phyloP scores from a whole-genome alignment of 2,888 invertebrate species.

The Melikaiella ostensackeni region DNA sequence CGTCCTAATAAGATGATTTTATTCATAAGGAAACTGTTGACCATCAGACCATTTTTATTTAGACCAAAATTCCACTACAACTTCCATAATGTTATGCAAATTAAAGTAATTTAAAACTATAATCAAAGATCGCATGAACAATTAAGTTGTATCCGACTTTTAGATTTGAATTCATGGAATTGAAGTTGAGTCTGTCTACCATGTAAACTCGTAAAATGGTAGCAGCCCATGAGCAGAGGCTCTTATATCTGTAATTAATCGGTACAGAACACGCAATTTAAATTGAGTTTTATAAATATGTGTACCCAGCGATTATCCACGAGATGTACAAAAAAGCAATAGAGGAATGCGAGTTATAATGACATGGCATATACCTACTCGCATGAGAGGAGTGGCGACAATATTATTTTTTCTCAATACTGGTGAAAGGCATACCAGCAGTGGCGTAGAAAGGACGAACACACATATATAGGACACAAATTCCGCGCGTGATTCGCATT shows the following conservation, averaged over 20 bases:
- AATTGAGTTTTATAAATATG: slow-evolving; percentile 18
- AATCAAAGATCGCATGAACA: background rate
- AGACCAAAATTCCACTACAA: background rate
- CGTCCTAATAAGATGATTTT: background rate
- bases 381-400: slow-evolving; percentile 41
- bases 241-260: slow-evolving; percentile 2
- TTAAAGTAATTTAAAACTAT: background rate
- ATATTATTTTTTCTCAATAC: slow-evolving; percentile 43
- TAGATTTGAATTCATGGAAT: background rate
- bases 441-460: slow-evolving; percentile 26
- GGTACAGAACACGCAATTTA: background rate
- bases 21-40: background rate
- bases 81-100: background rate
- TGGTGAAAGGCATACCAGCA: slow-evolving; percentile 41
- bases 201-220: background rate
- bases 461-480: slow-evolving; percentile 28
- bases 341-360: slow-evolving; percentile 21
- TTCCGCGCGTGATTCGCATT: slow-evolving; percentile 4
- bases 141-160: background rate
- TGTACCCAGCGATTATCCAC: background rate
- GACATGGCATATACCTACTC: background rate
- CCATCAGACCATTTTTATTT: background rate
- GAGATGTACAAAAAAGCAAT: slow-evolving; percentile 1
- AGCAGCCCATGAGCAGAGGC: background rate
- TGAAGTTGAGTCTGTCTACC: background rate